Base-by-base conservation (phyloP, 2,113 vertebrate genomes). In the Podilymbus podiceps region DNA sequence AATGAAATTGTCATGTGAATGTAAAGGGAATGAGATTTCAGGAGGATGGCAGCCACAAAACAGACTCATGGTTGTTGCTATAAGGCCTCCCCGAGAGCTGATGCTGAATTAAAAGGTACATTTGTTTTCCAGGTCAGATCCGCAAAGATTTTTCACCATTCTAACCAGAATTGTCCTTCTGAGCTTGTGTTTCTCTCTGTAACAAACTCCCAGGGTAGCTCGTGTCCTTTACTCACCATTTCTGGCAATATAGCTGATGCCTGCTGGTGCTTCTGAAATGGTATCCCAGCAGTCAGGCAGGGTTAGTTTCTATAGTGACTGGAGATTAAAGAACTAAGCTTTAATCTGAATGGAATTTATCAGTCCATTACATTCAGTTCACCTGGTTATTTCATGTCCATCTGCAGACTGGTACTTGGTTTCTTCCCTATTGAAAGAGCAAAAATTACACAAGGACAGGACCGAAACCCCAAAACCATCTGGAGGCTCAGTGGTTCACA, bases 271-370 rank as follows among this genome's bases (percentile, higher is more conserved):
- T 69, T 80, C 76, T 75, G 91, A 79, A 97, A 88, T 46, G 60
- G 78, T 46, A 81, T 60, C 55, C 47, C 27, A 30, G 83, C 77
- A 77, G 73, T 67, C 63, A 55, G 55, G 47, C 74, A 66, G 73
- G 47, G 77, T 67, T 81, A 78, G 79, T 95, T 95, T 96, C 94
- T 93, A 77, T 93, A 94, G 92, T 73, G 77, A 91, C 81, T 76
- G 73, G 31, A 79, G 75, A 67, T 73, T 74, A 74, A 71, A 82
- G 67, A 94, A 77, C 46, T 40, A 85, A 90, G 10, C 42, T 86
- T 81, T 94, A 81, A 85, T 88, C 59, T 77, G 53, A 88, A 72
- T 56, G 46, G 55, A 47, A 80, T 80, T 81, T 76, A 62, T 88
- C 47, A 62, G 58, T 60, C 53, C 14, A 7, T 68, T 72, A 58